Evolutionary conservation across 1,140 invertebrate genomes (phyloP), one percentile per base, ranked within the genome.

Genomic region (Penaeus indicus): DNA sequence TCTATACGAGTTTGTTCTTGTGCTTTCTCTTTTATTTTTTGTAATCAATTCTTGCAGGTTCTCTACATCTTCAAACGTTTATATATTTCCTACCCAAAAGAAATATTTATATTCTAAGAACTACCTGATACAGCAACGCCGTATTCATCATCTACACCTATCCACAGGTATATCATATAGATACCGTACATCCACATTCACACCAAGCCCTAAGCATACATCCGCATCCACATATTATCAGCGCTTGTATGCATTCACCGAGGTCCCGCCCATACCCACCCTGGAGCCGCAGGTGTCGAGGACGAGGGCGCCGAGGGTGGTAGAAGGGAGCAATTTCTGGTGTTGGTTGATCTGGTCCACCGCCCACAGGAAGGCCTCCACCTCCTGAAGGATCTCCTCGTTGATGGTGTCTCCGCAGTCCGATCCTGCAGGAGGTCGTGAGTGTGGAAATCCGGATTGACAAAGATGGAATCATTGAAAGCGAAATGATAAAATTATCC

Each of bases 291-390:
- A 92, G 5, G 92, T 92, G 77, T 92, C 92, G 13, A 92, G 91
- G 16, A 92, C 90, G 42, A 92, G 86, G 75, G 92, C 90, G 21
- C 92, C 91, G 8, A 92, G 72, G 63, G 91, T 78, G n/a, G 92
- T 90, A 19, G 91, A 90, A 13, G 91, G 91, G n/a, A 92, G 87
- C 64, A 92, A 86, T 64, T 92, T 75, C 47, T 88, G 82, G 69
- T 93, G 91, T n/a, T 89, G 89, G 89, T 94, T 94, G 22, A 94
- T 91, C 84, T 93, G 92, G 86, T 94, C 93, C 64, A 94, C 78
- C 8, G 93, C 93, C 93, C 93, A 94, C 0, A 93, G 90, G 54
- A 94, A 92, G 8, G 93, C 93, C 91, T 94, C 94, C 86, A 94
- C 92, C 0, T 92, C 91, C 86, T 93, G 92, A 91, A 94, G 92